Evolutionary conservation across 1,140 invertebrate genomes (phyloP).

Genomic region (Drosophila kurseongensis): DNA sequence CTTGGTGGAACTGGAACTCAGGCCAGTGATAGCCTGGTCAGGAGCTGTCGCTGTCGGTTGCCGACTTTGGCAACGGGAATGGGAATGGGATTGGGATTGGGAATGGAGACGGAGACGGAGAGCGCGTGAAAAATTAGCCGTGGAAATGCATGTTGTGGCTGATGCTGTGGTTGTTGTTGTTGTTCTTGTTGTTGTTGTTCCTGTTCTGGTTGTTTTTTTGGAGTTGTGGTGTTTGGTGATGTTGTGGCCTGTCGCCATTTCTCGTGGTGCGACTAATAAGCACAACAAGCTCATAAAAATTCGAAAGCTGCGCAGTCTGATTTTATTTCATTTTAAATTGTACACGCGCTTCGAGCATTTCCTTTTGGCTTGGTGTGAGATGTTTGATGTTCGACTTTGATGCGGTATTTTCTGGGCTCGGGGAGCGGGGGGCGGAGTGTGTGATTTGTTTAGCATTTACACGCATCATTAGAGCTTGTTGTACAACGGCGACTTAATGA

Average conservation of each 20-base stretch:
- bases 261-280: constrained; percentile 73
- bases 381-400: constrained; percentile 1
- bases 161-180: constrained; percentile 28
- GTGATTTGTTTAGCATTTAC: constrained; percentile 69
- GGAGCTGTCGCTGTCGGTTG: constrained; percentile 74
- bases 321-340: constrained; percentile 82
- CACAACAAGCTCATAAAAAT: constrained; percentile 82
- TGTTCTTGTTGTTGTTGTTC: constrained; percentile 28
- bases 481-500: constrained; percentile 62
- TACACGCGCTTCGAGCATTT: constrained; percentile 67
- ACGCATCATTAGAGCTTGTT: constrained; percentile 76
- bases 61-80: constrained; percentile 37
- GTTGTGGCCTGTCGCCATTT: constrained; percentile 78
- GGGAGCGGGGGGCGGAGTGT: background rate
- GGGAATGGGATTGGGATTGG: background rate
- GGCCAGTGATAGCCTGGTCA: constrained; percentile 57
- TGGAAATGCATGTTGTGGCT: constrained; percentile 74
- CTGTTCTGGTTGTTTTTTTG: constrained; percentile 22
- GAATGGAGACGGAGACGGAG: constrained; percentile 15
- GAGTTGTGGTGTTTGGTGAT: constrained; percentile 40
- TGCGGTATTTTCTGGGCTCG: background rate
- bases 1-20: background rate
- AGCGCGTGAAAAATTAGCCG: constrained; percentile 78
- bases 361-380: constrained; percentile 4
- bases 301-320: constrained; percentile 72